These are phyloP conservation scores for Thereva unica DNA, from an alignment of 2,888 invertebrate genomes.

Conservation along the genomic window DNA sequence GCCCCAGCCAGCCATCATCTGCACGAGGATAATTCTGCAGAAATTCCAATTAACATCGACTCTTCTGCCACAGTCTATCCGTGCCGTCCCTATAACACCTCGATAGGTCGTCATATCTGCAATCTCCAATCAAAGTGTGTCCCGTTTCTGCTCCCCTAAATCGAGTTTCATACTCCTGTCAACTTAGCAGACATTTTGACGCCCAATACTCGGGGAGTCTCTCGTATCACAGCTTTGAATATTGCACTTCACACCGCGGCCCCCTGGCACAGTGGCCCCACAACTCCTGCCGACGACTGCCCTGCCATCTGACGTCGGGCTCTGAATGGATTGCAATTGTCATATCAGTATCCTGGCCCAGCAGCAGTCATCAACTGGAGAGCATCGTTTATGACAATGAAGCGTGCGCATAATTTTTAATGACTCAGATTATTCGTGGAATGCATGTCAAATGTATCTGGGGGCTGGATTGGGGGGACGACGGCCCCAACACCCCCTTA, in stretches of 20 bases:
- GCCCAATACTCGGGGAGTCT: constrained; percentile 1
- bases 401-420: constrained; percentile 36
- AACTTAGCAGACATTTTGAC: constrained; percentile 23
- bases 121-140: too few relatives aligned
- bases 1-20: too few relatives aligned
- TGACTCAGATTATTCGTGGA: constrained; percentile 35
- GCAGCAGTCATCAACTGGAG: constrained; percentile 15
- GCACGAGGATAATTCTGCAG: too few relatives aligned
- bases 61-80: too few relatives aligned
- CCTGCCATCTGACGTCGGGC: constrained; percentile 20
- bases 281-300: constrained; percentile 7
- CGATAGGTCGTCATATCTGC: too few relatives aligned
- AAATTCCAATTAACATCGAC: too few relatives aligned
- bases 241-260: constrained; percentile 19
- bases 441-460: constrained; percentile 26
- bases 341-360: constrained; percentile 26
- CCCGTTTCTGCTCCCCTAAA: too few relatives aligned
- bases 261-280: neutral
- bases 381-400: constrained; percentile 29
- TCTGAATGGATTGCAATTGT: constrained; percentile 37
- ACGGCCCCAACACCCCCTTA: neutral
- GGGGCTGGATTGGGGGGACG: neutral
- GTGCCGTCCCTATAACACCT: too few relatives aligned
- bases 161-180: neutral
- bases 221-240: constrained; percentile 29